These are phyloP conservation scores for Macrochelys suwanniensis DNA, from an alignment of 2,797 vertebrate genomes.

Conservation along the genomic window DNA sequence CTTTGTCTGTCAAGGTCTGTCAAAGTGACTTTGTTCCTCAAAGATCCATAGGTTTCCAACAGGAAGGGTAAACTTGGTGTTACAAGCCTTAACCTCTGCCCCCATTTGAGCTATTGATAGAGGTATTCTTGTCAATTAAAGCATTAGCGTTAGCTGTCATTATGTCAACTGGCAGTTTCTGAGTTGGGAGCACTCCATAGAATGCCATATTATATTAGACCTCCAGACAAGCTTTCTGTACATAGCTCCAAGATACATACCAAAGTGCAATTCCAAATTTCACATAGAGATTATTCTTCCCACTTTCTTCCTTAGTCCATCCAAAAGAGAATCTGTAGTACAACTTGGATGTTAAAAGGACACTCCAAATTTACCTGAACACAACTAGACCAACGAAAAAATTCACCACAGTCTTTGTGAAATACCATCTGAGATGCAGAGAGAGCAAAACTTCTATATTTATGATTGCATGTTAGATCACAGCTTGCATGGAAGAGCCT, in stretches of 20 bases:
- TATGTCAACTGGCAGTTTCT: neutral
- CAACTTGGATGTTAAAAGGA: neutral
- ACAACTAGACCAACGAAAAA: neutral
- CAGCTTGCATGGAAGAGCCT: neutral
- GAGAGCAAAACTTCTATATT: neutral
- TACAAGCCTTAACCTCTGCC: constrained; percentile 5
- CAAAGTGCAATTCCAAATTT: neutral
- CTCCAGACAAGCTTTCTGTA: neutral
- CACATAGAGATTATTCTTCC: neutral
- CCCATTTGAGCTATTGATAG: neutral
- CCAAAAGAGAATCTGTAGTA: neutral
- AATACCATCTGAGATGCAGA: neutral
- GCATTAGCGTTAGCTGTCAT: neutral
- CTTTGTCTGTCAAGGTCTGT: neutral
- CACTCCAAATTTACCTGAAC: neutral
- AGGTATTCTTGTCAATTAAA: neutral
- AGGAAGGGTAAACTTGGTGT: neutral
- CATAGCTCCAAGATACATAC: neutral
- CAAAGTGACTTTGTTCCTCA: neutral
- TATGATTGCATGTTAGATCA: neutral
- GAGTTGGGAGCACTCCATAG: neutral
- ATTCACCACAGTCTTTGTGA: neutral
- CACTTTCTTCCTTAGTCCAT: neutral
- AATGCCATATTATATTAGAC: rapidly evolving
- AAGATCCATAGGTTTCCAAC: neutral